Evolutionary conservation across 1,140 invertebrate species (phyloP), one percentile per base, ranked within the genome.

Genomic region (Brachionus sp.): DNA sequence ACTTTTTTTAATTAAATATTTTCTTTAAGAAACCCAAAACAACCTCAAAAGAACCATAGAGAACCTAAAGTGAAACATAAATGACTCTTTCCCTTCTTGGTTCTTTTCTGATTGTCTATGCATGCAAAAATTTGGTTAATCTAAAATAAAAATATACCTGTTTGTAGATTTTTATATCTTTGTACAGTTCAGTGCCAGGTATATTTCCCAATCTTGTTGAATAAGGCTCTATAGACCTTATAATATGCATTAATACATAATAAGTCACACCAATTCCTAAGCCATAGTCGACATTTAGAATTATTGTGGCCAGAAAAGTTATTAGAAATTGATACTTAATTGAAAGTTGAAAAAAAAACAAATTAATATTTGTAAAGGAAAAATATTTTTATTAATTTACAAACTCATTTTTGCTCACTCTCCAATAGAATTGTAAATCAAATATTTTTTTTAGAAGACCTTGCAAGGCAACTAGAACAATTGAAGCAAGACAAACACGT

Each of bases 381-480:
- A n/a, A n/a, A n/a, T n/a, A 19, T 42, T 19, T 19, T 83, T 23
- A 35, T 68, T n/a, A n/a, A n/a, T n/a, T n/a, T n/a, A 57, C 33
- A 57, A 80, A 85, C 86, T 86, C 85, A 78, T 87, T 86, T 85
- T 86, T 87, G 5, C 89, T 90, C 3, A 89, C 84, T 68, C 84
- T 86, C 86, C 57, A 80, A 64, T 62, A 62, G 6, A 62, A 86
- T 90, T 7, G 88, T 84, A 77, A 85, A 82, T 16, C 84, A 85
- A 9, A 90, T 83, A 89, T 84, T 86, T 90, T 89, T 44, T 89
- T 82, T 53, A 91, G 87, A 84, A 91, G 87, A 83, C 85, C 86
- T 77, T 89, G 88, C 19, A 91, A 84, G 13, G 89, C 89, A 6
- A 91, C 89, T 66, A 91, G 86, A 77, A 91, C 90, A 66, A 91